Evolutionary conservation across 2,113 vertebrate genomes (phyloP), one percentile per base, ranked within the genome.

Genomic region (Amblyornis subalaris): DNA sequence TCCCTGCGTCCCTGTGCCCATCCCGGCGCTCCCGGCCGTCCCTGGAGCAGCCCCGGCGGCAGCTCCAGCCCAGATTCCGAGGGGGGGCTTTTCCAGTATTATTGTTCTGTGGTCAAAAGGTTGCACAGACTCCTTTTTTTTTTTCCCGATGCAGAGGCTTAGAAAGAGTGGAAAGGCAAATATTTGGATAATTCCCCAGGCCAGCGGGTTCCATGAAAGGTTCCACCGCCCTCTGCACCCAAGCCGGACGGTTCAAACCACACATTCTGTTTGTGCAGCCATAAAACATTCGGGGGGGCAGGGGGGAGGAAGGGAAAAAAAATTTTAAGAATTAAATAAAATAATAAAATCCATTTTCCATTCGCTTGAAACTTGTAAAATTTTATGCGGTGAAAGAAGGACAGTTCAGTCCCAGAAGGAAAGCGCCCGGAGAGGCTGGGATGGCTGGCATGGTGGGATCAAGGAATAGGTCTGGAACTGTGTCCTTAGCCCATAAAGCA

Each of bases 111-210:
- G 97, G 98, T 98, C 97, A 97, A 97, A 97, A 97, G 97, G 96
- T 97, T 98, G 97, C 97, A 91, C 90, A 94, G 28, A 11, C 76
- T 91, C 50, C 95, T 96, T 95, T 96, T 38, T 61, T 80, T 48
- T 47, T 15, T 38, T 81, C 76, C 92, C 88, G 87, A 95, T 98
- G 96, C 97, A 98, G 98, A 97, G 97, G 98, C 98, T 98, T 98
- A 98, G 97, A 98, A 98, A 98, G 98, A 98, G 98, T 99, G 98
- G 99, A 99, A 99, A 99, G 98, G 98, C 97, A 99, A 99, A 99
- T 99, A 99, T 99, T 99, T 98, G 98, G 97, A 98, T 98, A 99
- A 98, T 98, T 98, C 98, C 98, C 98, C 98, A 98, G 98, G 98
- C 98, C 98, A 98, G 98, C 98, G 97, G 98, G 98, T 99, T 99